Base-by-base conservation (phyloP, 2,113 vertebrate species). In the Myotis brandtii region DNA sequence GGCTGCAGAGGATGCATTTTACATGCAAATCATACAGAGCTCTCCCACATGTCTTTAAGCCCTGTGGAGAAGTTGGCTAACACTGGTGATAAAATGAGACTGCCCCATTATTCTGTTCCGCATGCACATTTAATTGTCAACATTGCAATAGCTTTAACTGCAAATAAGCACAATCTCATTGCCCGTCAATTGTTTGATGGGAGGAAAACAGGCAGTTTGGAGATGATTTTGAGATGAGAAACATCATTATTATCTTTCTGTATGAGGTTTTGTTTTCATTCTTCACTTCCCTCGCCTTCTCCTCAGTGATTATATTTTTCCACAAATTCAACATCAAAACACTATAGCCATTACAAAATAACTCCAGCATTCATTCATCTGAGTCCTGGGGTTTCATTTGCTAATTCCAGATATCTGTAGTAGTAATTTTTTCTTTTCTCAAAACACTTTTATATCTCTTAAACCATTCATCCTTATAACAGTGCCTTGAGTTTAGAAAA, bases 131-230 rank as follows among this genome's bases (percentile, higher is more conserved):
- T 98, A 98, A 98, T 97, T 98, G 98, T 98, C 98, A 98, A 91
- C 92, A 97, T 3, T 89, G 87, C 96, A 97, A 97, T 97, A 88
- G 43, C 96, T 98, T 98, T 98, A 98, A 98, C 98, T 98, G 98
- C 98, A 98, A 98, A 98, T 96, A 98, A 98, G 95, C 94, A 96
- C 97, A 21, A 62, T 96, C 97, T 97, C 96, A 97, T 98, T 97
- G 96, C 97, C 97, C 98, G 97, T 97, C 97, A 98, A 95, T 94
- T 97, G 94, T 97, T 96, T 91, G 69, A 97, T 96, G 95, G 92
- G 94, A 92, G 97, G 92, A 97, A 97, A 98, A 97, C 50, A 84
- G 98, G 92, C 97, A 96, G 88, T 98, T 97, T 64, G 94, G 95
- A 93, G 94, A 96, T 96, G 95, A 98, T 92, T 97, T 84, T 69